Evolutionary conservation across 1,140 invertebrate species (phyloP).

Genomic region (Brachionus angularis): DNA sequence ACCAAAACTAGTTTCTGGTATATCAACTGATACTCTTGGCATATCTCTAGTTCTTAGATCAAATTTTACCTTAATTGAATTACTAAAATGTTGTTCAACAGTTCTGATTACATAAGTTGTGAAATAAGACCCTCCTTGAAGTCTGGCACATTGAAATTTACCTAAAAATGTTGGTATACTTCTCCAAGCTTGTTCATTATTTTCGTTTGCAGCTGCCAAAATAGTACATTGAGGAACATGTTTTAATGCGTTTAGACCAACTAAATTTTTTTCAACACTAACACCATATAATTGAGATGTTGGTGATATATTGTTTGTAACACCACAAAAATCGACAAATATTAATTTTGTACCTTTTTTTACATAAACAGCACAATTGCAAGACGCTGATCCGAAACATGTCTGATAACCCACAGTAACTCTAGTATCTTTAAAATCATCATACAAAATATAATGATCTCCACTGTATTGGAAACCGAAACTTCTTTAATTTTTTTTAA

Average conservation of each 20-base stretch:
- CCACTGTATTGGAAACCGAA: not conserved
- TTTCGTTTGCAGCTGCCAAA: not conserved
- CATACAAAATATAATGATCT: constrained; percentile 13
- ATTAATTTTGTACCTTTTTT: constrained; percentile 9
- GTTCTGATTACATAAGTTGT: not conserved
- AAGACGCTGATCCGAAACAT: not conserved
- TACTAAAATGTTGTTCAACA: constrained; percentile 13
- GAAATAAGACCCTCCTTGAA: not conserved
- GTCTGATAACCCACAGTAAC: not conserved
- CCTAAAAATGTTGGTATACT: not conserved
- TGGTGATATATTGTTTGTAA: not conserved
- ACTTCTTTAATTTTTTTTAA: not conserved
- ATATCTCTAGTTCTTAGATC: constrained; percentile 3
- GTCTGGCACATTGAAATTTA: constrained; percentile 7
- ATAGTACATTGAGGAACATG: not conserved
- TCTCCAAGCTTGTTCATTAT: not conserved
- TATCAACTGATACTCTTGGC: not conserved
- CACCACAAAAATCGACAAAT: constrained; percentile 34
- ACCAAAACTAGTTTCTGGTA: not conserved
- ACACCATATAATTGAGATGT: not conserved
- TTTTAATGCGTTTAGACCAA: not conserved
- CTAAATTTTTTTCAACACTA: not conserved
- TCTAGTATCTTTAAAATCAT: constrained; percentile 6
- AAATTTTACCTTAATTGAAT: constrained; percentile 20
- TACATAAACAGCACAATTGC: constrained; percentile 15